Evolutionary conservation across 1,140 invertebrate species (phyloP), one percentile per base, ranked within the genome.

Genomic region (Aphelinus atriplicis): DNA sequence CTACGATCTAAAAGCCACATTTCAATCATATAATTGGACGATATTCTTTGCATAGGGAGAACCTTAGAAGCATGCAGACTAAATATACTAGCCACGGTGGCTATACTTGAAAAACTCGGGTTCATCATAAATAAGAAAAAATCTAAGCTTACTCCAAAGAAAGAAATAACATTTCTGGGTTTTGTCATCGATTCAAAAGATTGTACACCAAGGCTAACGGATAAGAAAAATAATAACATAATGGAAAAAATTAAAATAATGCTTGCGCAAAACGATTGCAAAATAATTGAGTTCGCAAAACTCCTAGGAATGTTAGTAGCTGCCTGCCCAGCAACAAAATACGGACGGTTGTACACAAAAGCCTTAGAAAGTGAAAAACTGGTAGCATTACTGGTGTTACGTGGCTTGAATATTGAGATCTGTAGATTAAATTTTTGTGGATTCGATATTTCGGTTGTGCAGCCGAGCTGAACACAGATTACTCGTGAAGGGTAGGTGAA

Each of bases 51-150:
- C 7, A 68, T 78, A 1, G 74, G 42, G 47, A 56, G 65, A 6
- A 65, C 4, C 3, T 57, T 4, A 6, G 63, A 68, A 9, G 61
- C 65, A 46, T 79, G 78, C 75, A 7, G 5, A 42, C 26, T 26
- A 26, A 26, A 26, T 26, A 43, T 62, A 6, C 71, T 71, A 60
- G 56, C 73, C 3, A 4, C 1, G 5, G 26, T 46, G 10, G 77
- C 73, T 1, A 57, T 64, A 7, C 53, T 80, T 42, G 9, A 79
- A 67, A 72, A n/a, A 9, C 57, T 81, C 56, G 81, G 79, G 0
- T 81, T 82, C 71, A 47, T 80, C n/a, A 76, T 82, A 43, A 82
- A 80, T 75, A 53, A 64, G 9, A n/a, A 69, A 10, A 78, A 79
- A 70, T 76, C 73, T 61, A 53, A n/a, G 2, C 45, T 78, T 64